Evolutionary conservation across 2,113 vertebrate species (phyloP).

Genomic region (Capra hircus): DNA sequence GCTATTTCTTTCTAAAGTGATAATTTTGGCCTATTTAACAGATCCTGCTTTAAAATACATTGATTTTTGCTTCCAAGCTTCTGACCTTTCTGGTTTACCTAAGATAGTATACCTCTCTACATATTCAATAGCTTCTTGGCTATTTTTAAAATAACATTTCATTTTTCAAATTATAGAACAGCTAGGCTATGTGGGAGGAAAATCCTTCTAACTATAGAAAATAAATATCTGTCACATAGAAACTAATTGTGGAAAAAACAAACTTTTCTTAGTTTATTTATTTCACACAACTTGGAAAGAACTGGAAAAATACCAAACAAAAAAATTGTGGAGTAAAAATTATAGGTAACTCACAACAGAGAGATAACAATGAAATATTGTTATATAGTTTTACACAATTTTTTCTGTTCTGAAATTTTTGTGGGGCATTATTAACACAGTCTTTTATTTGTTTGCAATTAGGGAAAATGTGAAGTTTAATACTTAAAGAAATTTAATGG

Average conservation of each 20-base stretch:
- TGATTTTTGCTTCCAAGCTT: background rate
- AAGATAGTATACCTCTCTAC: background rate
- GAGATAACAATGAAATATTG: background rate
- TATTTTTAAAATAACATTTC: slow-evolving; percentile 43
- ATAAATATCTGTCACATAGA: background rate
- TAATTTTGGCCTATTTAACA: background rate
- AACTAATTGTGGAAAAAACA: background rate
- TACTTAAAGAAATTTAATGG: background rate
- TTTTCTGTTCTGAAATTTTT: background rate
- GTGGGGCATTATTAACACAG: background rate
- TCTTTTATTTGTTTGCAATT: background rate
- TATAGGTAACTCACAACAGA: background rate
- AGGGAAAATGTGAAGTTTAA: background rate
- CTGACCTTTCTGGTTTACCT: background rate
- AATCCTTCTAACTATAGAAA: background rate
- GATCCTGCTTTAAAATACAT: slow-evolving; percentile 21
- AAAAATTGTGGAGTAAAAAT: slow-evolving; percentile 5
- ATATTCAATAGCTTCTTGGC: background rate
- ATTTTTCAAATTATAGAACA: slow-evolving; percentile 19
- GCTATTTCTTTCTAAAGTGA: background rate
- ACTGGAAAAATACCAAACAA: background rate
- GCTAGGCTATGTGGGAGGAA: background rate
- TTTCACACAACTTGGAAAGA: background rate
- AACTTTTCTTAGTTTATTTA: background rate
- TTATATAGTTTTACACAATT: background rate